These are phyloP conservation scores for Enteromius anoplus DNA, from an alignment of 2,797 vertebrate species.

Conservation along the genomic window DNA sequence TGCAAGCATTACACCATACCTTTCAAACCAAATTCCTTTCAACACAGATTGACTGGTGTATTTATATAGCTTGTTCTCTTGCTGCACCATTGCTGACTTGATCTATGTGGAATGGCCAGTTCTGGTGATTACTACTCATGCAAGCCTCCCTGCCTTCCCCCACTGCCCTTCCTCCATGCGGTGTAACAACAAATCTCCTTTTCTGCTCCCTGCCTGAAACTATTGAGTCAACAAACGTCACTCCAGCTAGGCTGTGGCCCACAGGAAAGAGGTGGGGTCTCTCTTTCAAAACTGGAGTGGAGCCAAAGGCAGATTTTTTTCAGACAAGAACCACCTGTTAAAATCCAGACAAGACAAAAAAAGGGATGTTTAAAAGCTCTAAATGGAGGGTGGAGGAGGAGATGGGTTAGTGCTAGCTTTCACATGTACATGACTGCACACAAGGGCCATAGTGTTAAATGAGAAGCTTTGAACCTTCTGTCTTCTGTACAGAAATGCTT, in stretches of 20 bases:
- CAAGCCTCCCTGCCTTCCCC: constrained; percentile 44
- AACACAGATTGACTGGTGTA: too few relatives aligned
- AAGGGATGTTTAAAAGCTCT: constrained; percentile 58
- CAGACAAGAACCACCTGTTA: constrained; percentile 79
- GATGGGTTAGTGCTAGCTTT: constrained; percentile 18
- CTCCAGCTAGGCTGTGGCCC: constrained; percentile 66
- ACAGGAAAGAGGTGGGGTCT: constrained; percentile 71
- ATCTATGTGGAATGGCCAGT: constrained; percentile 24
- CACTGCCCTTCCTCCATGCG: constrained; percentile 71
- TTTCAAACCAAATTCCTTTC: too few relatives aligned
- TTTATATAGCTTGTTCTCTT: too few relatives aligned
- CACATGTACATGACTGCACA: constrained; percentile 28
- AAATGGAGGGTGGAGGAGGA: constrained; percentile 24
- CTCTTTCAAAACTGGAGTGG: constrained; percentile 70
- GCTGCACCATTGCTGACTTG: not conserved
- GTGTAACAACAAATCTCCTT: constrained; percentile 81
- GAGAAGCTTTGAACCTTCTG: constrained; percentile 7
- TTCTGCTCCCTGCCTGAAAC: constrained; percentile 77
- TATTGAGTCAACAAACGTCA: constrained; percentile 85
- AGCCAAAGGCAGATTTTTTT: constrained; percentile 76
- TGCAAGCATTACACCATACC: not conserved
- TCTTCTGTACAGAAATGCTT: not conserved
- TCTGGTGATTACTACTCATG: constrained; percentile 29
- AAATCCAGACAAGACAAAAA: constrained; percentile 53
- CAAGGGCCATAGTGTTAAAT: not conserved